Conservation (phyloP, 35 echinoderm and acorn worm species). For the Ophiothrix spiculata region DNA sequence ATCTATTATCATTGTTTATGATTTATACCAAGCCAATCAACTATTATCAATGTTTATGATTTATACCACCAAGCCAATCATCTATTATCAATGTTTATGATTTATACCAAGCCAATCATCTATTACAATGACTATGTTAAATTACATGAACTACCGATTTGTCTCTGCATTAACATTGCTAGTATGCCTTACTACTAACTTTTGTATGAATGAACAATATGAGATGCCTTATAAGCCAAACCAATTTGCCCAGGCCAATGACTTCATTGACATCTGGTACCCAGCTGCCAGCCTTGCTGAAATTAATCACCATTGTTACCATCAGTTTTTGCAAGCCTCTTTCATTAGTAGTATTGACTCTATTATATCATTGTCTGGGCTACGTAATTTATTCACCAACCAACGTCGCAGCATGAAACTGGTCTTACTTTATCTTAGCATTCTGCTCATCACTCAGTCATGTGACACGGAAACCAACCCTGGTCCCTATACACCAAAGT, state of each 20-base stretch:
- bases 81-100: too few relatives aligned
- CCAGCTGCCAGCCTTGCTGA: neutral
- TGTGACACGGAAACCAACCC: neutral
- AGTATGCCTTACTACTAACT: neutral
- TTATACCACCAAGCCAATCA: neutral
- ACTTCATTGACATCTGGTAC: neutral
- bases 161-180: neutral
- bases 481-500: neutral
- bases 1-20: neutral
- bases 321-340: neutral
- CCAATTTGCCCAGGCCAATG: neutral
- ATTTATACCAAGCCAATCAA: too few relatives aligned
- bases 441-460: neutral
- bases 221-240: neutral
- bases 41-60: neutral
- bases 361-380: too few relatives aligned
- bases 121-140: too few relatives aligned
- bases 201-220: neutral
- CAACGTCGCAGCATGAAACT: neutral
- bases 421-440: neutral
- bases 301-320: neutral
- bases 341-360: neutral
- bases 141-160: neutral
- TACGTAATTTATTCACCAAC: neutral
- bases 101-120: too few relatives aligned